These are phyloP conservation scores for Nebria ingens DNA, from an alignment of 1,140 invertebrate species.

Conservation along the genomic window DNA sequence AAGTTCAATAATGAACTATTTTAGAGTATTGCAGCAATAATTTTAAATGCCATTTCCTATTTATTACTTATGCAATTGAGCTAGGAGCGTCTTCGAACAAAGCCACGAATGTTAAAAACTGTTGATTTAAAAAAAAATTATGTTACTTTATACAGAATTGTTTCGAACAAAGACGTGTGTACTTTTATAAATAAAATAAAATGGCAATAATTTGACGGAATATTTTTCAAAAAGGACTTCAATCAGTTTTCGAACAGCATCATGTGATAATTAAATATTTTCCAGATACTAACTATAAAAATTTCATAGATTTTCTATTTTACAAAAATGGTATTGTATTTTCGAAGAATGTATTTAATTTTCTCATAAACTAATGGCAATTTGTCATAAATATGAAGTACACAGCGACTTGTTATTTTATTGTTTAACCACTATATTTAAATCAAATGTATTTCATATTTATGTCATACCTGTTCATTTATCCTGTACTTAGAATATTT, in stretches of 20 bases:
- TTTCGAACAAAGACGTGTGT: neutral
- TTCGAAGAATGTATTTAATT: neutral
- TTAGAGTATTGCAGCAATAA: no score
- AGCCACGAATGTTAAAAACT: neutral
- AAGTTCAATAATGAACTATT: no score
- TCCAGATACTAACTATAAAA: neutral
- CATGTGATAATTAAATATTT: slow-evolving; percentile 3
- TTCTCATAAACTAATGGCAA: no score
- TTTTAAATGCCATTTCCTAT: no score
- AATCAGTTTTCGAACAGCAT: slow-evolving; percentile 6
- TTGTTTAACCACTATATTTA: no score
- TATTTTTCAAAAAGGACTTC: neutral
- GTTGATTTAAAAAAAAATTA: neutral
- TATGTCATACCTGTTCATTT: neutral
- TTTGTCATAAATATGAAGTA: neutral
- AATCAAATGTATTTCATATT: slow-evolving; percentile 4
- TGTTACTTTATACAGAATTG: neutral
- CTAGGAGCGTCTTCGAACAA: no score
- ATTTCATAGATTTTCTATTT: neutral
- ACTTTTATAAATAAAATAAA: slow-evolving; percentile 5
- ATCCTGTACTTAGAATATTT: neutral
- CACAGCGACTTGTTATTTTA: no score
- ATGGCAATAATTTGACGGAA: neutral
- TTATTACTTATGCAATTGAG: no score
- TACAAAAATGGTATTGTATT: neutral